A percentile compares a stretch with the other conserved stretches of the same genome.
Evolutionary conservation across 2,888 invertebrate genomes (phyloP).

Genomic region (Nymphalis polychloros): DNA sequence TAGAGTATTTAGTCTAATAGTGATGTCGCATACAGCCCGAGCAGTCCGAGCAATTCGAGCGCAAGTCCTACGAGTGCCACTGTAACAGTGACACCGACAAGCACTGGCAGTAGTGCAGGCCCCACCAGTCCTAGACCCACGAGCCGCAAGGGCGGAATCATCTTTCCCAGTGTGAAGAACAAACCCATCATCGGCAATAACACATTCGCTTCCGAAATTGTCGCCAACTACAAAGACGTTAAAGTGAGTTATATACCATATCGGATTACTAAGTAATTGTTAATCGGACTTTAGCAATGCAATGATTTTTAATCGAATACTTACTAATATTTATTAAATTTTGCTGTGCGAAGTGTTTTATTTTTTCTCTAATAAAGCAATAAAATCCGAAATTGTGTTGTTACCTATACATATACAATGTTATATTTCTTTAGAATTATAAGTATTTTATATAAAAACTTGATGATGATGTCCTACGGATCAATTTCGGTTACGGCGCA

Average conservation of each 20-base stretch:
- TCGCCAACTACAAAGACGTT: conserved; percentile 89
- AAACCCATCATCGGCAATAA: conserved; percentile 92
- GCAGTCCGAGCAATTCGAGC: conserved; percentile 59
- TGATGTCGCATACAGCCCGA: conserved; percentile 74
- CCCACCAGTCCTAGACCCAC: conserved; percentile 71
- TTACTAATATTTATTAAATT: neutral
- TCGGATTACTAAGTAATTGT: neutral
- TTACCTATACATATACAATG: too few species aligned
- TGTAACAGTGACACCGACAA: conserved; percentile 64
- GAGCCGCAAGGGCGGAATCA: conserved; percentile 89
- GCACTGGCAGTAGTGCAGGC: conserved; percentile 51
- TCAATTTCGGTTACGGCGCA: too few species aligned
- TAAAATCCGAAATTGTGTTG: too few species aligned
- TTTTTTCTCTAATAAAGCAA: too few species aligned
- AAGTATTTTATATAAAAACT: too few species aligned
- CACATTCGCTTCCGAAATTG: conserved; percentile 89
- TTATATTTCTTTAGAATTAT: too few species aligned
- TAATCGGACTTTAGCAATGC: neutral
- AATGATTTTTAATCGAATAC: neutral
- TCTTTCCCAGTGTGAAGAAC: conserved; percentile 95
- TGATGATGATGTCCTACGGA: too few species aligned
- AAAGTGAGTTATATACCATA: conserved; percentile 83
- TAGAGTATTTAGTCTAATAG: conserved; percentile 53
- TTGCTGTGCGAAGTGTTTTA: conserved; percentile 11
- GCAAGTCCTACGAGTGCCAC: conserved; percentile 50